Base-by-base conservation (phyloP, 1,140 invertebrate species). In the Aphelenchoides fujianensis region DNA sequence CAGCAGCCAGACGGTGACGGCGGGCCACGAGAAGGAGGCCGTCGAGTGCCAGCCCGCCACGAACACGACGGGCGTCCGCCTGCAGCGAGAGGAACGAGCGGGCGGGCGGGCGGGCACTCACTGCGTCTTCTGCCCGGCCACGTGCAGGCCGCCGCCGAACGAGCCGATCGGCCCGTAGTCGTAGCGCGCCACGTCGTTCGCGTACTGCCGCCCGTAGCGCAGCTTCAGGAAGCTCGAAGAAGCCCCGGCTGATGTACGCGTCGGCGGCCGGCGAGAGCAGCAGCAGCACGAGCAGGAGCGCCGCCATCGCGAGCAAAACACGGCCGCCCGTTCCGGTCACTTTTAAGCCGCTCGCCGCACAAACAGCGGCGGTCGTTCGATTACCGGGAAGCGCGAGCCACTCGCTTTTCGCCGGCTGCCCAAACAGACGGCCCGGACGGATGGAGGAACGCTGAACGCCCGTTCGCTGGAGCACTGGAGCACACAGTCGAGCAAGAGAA, bases 61-160 rank as follows among this genome's bases (percentile, higher is more conserved):
- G 36, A 75, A 75, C 19, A 75, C 53, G 30, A 78, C 75, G 0
- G 74, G 75, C 68, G 19, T 59, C 5, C 34, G 28, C 23, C 55
- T 59, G 5, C 55, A 59, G 34, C 5, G 7, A 19, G 19, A 16
- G 5, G 7, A 59, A 30, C 34, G 34, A 23, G 7, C 34, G 7
- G 7, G 55, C 5, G 27, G 55, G 7, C 23, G n/a, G n/a, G n/a
- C n/a, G n/a, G n/a, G 19, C 5, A 7, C 55, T 59, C 19, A 59
- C 55, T 59, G 28, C 7, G 55, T 59, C 34, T 59, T 59, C 19
- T 5, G 5, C 23, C 55, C 55, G 23, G 5, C 55, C 28, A 59
- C 55, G 34, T 59, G 55, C 28, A 30, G 28, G 19, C 55, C 55
- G 7, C 55, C 55, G 23, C 55, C 55, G 55, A 59, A 59, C 19